Base-by-base conservation (phyloP, 2,113 vertebrate genomes). In the Xiphophorus hellerii region DNA sequence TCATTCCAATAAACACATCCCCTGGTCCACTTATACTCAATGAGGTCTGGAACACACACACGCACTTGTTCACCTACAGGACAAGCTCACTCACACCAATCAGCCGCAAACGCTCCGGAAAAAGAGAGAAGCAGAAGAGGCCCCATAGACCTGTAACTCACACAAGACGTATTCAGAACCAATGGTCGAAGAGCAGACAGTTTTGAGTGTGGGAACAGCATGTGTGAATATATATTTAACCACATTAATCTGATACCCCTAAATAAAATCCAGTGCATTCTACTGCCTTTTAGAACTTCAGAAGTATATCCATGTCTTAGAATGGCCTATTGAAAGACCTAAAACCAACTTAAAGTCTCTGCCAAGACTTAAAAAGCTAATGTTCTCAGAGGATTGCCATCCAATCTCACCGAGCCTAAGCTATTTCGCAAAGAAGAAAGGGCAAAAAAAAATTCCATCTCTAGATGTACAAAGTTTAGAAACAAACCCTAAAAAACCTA, bases 101-200 rank as follows among this genome's bases (percentile, higher is more conserved):
- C 63, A 81, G 71, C 76, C 80, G 85, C 84, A 87, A 90, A 87
- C 69, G 85, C 86, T 72, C 66, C 51, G 68, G 80, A 74, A 80
- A 65, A 79, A 78, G 70, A 73, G 78, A 75, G 63, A 74, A 76
- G 35, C 35, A 74, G 54, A 66, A 79, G 83, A 81, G 81, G 73
- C 69, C 80, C 78, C 51, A 72, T 77, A 81, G 86, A 90, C 87
- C 90, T 85, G 84, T 86, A 88, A 83, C 73, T 86, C 78, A 48
- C 5, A 81, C 79, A 76, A 73, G 77, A 69, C 13, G 3, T 74
- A 83, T 86, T 89, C 76, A 83, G 44, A 84, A 83, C 74, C 68
- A 71, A 31, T 80, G 73, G 71, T 81, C 69, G 71, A 71, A 84
- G 70, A 91, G 88, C 71, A 81, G 76, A 81, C 75, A 85, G 72